Evolutionary conservation across 1,140 invertebrate species (phyloP), one percentile per base, ranked within the genome.

Genomic region (Apis laboriosa): DNA sequence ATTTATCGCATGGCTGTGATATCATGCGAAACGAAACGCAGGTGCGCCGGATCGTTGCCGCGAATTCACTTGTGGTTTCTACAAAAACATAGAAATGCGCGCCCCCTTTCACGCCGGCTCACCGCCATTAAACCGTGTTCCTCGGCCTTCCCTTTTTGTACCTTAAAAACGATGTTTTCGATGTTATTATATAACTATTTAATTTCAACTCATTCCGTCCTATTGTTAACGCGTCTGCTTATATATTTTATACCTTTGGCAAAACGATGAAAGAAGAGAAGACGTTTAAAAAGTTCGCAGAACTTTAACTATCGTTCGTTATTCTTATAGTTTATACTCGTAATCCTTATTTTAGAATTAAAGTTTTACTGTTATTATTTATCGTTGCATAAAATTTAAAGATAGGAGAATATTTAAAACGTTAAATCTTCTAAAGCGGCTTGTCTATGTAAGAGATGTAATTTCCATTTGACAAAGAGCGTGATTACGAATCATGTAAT

Each of bases 11-110:
- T 58, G 53, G 64, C 71, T 84, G 83, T 76, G 83, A 84, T 84
- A 81, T 82, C 83, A 80, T 77, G 79, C 83, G 79, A 82, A 74
- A 81, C 83, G 83, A 84, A 75, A 80, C 73, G 83, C 79, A 84
- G 83, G 83, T 84, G 83, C 83, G 73, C 64, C 67, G 49, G 60
- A 71, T 61, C 79, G 79, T 76, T 71, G 83, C 79, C 53, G 72
- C 66, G 83, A 84, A 84, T 82, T 84, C 80, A 51, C 83, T 84
- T 34, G 73, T 21, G 64, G 67, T 84, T 63, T 81, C 64, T 51
- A 24, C 53, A 77, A 70, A 70, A 80, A 73, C 61, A 34, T 28
- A 76, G 66, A 71, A 84, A 81, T 19, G 24, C 64, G 63, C n/a
- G 55, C 19, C 55, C 71, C 64, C 34, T 81, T 84, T 84, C 49